These are phyloP conservation scores for Xylocopa sonorina DNA, from an alignment of 1,140 invertebrate species.

Conservation along the genomic window DNA sequence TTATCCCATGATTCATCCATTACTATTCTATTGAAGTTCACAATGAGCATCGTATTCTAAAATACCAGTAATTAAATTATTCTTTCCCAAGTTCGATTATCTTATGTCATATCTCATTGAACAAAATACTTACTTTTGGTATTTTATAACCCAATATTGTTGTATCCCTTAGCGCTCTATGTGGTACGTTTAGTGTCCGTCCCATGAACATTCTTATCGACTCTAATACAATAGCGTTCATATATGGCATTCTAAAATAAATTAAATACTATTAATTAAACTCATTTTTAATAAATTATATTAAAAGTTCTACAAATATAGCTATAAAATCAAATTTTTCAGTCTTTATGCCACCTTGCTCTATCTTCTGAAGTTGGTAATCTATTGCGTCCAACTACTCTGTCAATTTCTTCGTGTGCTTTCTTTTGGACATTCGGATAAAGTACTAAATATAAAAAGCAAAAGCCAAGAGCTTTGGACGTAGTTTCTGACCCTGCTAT, in stretches of 20 bases:
- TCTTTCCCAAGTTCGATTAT: background rate
- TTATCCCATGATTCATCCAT: slow-evolving; percentile 88
- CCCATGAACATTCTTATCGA: slow-evolving; percentile 90
- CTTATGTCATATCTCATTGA: background rate
- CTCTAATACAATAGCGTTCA: slow-evolving; percentile 90
- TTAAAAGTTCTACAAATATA: no score
- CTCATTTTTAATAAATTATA: background rate
- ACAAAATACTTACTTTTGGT: slow-evolving; percentile 85
- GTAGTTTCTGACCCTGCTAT: slow-evolving; percentile 93
- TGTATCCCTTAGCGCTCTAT: slow-evolving; percentile 88
- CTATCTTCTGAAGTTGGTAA: slow-evolving; percentile 87
- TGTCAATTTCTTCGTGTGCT: slow-evolving; percentile 91
- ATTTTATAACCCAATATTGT: slow-evolving; percentile 87
- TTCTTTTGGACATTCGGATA: slow-evolving; percentile 90
- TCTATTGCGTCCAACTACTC: slow-evolving; percentile 86
- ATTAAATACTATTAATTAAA: background rate
- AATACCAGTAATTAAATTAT: slow-evolving; percentile 60
- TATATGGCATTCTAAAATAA: slow-evolving; percentile 88
- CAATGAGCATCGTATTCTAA: slow-evolving; percentile 91
- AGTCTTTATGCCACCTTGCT: slow-evolving; percentile 81
- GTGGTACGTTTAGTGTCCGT: slow-evolving; percentile 89
- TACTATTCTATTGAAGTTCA: slow-evolving; percentile 90
- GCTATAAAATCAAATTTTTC: background rate
- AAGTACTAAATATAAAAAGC: slow-evolving; percentile 89
- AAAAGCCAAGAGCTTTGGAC: slow-evolving; percentile 89